A percentile compares a stretch with the other conserved stretches of the same genome.
These are phyloP conservation scores for Drosophila melanosoma DNA, from an alignment of 2,888 invertebrate species.

Conservation along the genomic window DNA sequence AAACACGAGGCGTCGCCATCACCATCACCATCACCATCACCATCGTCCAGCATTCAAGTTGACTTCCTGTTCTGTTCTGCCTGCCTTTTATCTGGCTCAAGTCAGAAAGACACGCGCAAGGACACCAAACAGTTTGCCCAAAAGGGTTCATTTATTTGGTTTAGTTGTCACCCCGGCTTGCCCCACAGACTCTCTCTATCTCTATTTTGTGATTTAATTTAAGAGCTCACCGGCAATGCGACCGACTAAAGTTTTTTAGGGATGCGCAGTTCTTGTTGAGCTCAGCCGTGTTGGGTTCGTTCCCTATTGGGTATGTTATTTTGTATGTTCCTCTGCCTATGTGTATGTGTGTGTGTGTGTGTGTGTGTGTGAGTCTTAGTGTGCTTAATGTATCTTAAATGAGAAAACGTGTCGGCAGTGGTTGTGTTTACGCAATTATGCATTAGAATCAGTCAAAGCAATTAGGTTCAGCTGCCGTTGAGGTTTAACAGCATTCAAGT, in stretches of 20 bases:
- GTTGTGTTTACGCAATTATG: slow-evolving; percentile 45
- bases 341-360: slow-evolving; percentile 9
- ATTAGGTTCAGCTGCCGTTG: slow-evolving; percentile 52
- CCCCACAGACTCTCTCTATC: slow-evolving; percentile 66
- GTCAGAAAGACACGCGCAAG: slow-evolving; percentile 57
- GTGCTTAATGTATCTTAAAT: slow-evolving; percentile 72
- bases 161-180: slow-evolving; percentile 58
- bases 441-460: slow-evolving; percentile 46
- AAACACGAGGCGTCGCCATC: slow-evolving; percentile 43
- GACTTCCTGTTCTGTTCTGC: slow-evolving; percentile 74
- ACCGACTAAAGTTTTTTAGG: slow-evolving; percentile 41
- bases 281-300: slow-evolving; percentile 28
- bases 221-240: slow-evolving; percentile 61
- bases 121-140: slow-evolving; percentile 66
- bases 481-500: slow-evolving; percentile 28
- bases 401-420: slow-evolving; percentile 69
- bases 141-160: slow-evolving; percentile 80
- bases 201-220: slow-evolving; percentile 79
- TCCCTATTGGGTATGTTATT: slow-evolving; percentile 28
- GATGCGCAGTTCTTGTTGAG: slow-evolving; percentile 32
- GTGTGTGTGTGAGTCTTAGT: slow-evolving; percentile 12
- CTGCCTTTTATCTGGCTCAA: slow-evolving; percentile 66
- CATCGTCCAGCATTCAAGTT: slow-evolving; percentile 60
- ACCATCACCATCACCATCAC: slow-evolving; percentile 5
- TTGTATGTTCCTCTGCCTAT: slow-evolving; percentile 18